phyloP scores from a whole-genome alignment of 1,140 invertebrate species.

The Bombus affinis region DNA sequence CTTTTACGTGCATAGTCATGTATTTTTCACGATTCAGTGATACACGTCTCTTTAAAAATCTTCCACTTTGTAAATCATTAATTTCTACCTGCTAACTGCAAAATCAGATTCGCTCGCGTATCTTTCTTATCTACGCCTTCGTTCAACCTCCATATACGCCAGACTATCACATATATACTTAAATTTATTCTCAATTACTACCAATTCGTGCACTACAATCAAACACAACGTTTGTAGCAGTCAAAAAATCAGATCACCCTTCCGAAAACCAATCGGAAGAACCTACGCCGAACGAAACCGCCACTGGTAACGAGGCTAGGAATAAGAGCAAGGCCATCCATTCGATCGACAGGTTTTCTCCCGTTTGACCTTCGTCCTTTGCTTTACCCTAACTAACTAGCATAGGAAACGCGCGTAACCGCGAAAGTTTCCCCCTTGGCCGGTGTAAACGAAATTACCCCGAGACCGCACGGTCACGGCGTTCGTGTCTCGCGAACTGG shows the following conservation, averaged over 20 bases:
- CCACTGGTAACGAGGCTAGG: not conserved
- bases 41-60: too few relatives aligned
- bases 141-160: too few relatives aligned
- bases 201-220: too few relatives aligned
- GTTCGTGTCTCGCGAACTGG: conserved; percentile 2
- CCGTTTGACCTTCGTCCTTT: not conserved
- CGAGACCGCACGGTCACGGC: conserved; percentile 12
- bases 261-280: not conserved
- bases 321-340: not conserved
- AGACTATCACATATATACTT: too few relatives aligned
- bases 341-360: too few relatives aligned
- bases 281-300: not conserved
- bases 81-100: too few relatives aligned
- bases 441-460: conserved; percentile 56
- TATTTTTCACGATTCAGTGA: too few relatives aligned
- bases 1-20: too few relatives aligned
- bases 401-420: not conserved
- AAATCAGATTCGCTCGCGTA: too few relatives aligned
- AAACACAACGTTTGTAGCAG: not conserved
- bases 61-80: too few relatives aligned
- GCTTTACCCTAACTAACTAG: not conserved
- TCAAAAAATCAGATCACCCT: not conserved
- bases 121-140: too few relatives aligned
- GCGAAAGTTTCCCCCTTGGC: not conserved
- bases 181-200: too few relatives aligned